phyloP scores from a whole-genome alignment of 1,140 invertebrate genomes.

The Triops longicaudatus region DNA sequence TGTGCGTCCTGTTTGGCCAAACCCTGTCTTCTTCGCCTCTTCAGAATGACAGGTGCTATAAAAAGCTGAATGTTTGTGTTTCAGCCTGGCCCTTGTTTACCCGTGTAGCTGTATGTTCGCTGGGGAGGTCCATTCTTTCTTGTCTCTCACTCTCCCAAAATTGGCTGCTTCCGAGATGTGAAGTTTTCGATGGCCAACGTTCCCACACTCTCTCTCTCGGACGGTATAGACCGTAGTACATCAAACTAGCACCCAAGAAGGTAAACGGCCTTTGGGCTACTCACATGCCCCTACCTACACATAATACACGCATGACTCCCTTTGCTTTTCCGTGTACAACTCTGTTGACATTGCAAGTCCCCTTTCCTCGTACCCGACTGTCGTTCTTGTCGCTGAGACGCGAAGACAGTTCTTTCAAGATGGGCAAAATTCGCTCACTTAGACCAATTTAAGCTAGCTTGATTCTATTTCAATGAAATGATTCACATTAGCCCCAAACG shows the following conservation, averaged over 20 bases:
- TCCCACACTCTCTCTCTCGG: background rate
- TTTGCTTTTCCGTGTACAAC: background rate
- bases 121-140: background rate
- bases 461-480: too few species aligned
- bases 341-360: background rate
- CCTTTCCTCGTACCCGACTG: background rate
- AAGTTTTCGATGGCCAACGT: background rate
- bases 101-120: background rate
- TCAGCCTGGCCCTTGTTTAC: background rate
- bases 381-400: background rate
- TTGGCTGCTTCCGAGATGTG: background rate
- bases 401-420: background rate
- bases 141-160: background rate
- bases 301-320: background rate
- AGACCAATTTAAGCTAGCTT: too few species aligned
- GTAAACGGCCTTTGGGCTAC: constrained; percentile 3
- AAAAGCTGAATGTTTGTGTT: constrained; percentile 1
- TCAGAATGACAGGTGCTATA: background rate
- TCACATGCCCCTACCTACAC: background rate
- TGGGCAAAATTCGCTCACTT: background rate
- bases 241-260: background rate
- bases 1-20: background rate
- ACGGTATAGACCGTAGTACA: background rate
- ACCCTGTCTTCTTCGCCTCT: background rate
- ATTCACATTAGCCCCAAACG: too few species aligned